Evolutionary conservation across 1,140 invertebrate species (phyloP).

Genomic region (Ceratitis capitata): DNA sequence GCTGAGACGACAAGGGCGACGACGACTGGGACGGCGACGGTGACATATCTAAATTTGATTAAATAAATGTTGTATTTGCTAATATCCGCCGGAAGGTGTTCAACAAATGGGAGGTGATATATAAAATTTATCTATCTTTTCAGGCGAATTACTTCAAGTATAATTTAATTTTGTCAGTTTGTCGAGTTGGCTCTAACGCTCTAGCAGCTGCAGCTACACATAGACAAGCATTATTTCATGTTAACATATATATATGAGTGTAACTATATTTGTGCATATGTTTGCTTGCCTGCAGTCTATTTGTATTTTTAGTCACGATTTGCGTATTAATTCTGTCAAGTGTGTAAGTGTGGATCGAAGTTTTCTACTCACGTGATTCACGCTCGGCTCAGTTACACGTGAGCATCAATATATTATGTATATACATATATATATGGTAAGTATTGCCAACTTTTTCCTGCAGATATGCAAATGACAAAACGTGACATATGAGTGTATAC

Average conservation of each 20-base stretch:
- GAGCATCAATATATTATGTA: not conserved
- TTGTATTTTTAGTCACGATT: slow-evolving; percentile 18
- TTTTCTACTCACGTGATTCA: slow-evolving; percentile 19
- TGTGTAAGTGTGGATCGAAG: not conserved
- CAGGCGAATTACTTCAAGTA: slow-evolving; percentile 6
- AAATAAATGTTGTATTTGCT: slow-evolving; percentile 36
- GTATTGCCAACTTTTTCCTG: slow-evolving; percentile 7
- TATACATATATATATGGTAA: no score
- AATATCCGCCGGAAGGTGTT: slow-evolving; percentile 30
- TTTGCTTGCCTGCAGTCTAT: not conserved
- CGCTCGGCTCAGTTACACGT: slow-evolving; percentile 7
- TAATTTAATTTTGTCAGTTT: slow-evolving; percentile 17
- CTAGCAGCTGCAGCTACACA: not conserved
- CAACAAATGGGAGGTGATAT: slow-evolving; percentile 5
- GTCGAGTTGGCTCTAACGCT: no score
- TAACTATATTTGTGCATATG: not conserved
- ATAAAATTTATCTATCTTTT: slow-evolving; percentile 24
- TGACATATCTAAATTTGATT: slow-evolving; percentile 19
- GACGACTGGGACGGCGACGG: no score
- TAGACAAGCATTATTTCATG: not conserved
- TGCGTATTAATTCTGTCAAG: slow-evolving; percentile 16
- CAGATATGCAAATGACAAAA: not conserved
- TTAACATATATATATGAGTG: not conserved
- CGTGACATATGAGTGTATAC: not conserved
- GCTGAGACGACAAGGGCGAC: no score